phyloP scores from a whole-genome alignment of 2,113 vertebrate species.

The Calypte anna region DNA sequence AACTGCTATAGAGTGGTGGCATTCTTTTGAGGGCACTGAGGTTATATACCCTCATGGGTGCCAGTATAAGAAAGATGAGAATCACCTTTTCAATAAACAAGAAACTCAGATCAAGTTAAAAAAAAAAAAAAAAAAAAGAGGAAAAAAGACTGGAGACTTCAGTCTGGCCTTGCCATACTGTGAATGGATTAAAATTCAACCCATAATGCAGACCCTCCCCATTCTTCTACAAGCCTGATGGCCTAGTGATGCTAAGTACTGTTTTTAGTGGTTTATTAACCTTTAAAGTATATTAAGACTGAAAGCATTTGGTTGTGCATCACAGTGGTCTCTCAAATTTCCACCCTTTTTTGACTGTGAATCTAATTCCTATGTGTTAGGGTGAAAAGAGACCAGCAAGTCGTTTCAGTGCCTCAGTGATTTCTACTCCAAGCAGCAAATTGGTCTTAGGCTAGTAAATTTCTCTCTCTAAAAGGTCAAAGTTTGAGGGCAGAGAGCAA shows the following conservation, averaged over 20 bases:
- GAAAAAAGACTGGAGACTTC: background rate
- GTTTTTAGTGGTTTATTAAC: background rate
- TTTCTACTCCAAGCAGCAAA: background rate
- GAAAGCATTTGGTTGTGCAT: background rate
- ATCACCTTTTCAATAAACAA: background rate
- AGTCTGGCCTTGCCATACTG: background rate
- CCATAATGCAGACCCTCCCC: background rate
- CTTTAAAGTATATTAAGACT: background rate
- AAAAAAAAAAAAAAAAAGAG: background rate
- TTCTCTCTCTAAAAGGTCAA: background rate
- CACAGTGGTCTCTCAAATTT: background rate
- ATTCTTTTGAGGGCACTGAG: background rate
- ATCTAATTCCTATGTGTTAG: background rate
- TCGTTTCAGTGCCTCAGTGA: background rate
- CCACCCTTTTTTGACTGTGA: background rate
- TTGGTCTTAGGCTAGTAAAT: background rate
- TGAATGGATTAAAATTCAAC: background rate
- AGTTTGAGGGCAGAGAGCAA: background rate
- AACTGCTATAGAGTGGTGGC: rapidly evolving
- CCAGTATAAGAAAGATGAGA: background rate
- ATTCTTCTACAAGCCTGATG: background rate
- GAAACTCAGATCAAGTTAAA: background rate
- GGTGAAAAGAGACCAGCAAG: background rate
- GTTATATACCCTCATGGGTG: background rate
- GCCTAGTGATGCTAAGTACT: background rate